phyloP scores from a whole-genome alignment of 2,888 invertebrate genomes.

The Melanotus villosus region DNA sequence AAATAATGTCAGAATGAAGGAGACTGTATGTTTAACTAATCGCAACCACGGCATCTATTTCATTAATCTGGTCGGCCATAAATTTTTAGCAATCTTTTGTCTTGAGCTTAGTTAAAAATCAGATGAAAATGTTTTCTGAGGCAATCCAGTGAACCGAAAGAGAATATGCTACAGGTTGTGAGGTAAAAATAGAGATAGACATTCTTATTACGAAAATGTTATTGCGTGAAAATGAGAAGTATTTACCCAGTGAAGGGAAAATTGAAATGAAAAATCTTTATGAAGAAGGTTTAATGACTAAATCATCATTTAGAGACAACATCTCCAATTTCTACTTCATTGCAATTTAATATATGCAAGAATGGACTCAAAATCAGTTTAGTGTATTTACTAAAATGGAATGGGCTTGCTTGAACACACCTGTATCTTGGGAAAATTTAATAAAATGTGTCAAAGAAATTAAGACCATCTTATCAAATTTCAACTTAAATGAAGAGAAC shows the following conservation, averaged over 20 bases:
- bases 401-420: constrained; percentile 4
- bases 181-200: not conserved
- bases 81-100: too few species aligned
- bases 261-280: not conserved
- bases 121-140: too few species aligned
- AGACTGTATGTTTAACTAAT: too few species aligned
- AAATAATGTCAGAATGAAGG: too few species aligned
- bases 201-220: not conserved
- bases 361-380: constrained; percentile 3
- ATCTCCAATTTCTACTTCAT: too few species aligned
- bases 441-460: constrained; percentile 3
- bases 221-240: not conserved
- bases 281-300: not conserved
- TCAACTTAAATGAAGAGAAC: not conserved
- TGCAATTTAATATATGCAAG: not conserved
- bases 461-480: not conserved
- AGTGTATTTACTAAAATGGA: constrained; percentile 5
- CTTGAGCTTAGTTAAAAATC: too few species aligned
- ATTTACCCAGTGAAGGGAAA: not conserved
- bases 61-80: too few species aligned
- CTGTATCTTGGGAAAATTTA: too few species aligned
- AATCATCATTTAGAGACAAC: not conserved
- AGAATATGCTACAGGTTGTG: too few species aligned
- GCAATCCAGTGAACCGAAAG: too few species aligned
- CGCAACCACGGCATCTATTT: too few species aligned